phyloP scores from a whole-genome alignment of 2,888 invertebrate genomes.

The Blomia tropicalis region DNA sequence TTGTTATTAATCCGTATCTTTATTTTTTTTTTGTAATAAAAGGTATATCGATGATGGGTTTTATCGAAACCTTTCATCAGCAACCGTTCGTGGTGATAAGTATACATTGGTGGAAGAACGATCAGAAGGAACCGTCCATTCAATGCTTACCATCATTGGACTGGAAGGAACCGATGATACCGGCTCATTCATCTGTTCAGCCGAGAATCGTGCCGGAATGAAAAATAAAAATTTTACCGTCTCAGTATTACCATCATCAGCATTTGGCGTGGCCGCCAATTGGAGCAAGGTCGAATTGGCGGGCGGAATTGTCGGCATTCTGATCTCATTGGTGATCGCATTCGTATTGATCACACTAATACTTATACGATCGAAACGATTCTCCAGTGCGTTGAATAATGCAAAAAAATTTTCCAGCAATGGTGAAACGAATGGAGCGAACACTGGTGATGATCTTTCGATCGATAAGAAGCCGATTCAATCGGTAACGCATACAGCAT shows the following conservation, averaged over 20 bases:
- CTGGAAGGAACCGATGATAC: constrained; percentile 68
- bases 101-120: constrained; percentile 19
- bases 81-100: constrained; percentile 17
- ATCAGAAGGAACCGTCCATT: constrained; percentile 22
- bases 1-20: no score
- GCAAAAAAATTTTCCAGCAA: constrained; percentile 13
- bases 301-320: constrained; percentile 51
- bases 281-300: constrained; percentile 54
- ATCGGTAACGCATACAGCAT: background rate
- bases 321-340: constrained; percentile 45
- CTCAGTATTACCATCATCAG: constrained; percentile 45
- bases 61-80: constrained; percentile 16
- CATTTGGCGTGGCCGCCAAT: constrained; percentile 56
- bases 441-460: constrained; percentile 14
- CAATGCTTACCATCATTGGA: constrained; percentile 40
- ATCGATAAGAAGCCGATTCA: constrained; percentile 27
- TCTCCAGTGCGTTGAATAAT: background rate
- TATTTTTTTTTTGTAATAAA: no score
- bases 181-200: constrained; percentile 70
- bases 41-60: constrained; percentile 22
- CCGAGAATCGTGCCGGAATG: constrained; percentile 71
- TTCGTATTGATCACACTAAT: constrained; percentile 43
- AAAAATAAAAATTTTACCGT: constrained; percentile 76
- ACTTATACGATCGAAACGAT: constrained; percentile 20
- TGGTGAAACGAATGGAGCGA: constrained; percentile 10